Conservation (phyloP, 2,113 vertebrate genomes). For the Lamprotornis superbus region DNA sequence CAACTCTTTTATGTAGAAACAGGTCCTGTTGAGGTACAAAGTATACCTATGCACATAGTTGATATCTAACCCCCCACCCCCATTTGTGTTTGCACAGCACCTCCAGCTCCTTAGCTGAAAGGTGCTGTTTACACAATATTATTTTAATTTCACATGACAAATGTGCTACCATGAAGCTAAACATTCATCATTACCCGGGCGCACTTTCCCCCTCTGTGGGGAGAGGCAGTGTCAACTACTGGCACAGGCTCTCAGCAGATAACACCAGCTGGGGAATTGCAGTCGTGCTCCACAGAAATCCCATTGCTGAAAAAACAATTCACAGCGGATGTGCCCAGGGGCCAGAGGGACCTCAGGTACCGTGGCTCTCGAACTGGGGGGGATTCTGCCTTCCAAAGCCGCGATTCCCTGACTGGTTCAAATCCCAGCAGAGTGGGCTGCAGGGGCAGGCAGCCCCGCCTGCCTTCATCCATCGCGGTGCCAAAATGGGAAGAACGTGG, state of each 20-base stretch:
- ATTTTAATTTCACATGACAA: constrained; percentile 37
- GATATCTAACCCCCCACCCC: neutral
- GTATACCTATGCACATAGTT: neutral
- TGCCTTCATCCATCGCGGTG: constrained; percentile 46
- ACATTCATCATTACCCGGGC: neutral
- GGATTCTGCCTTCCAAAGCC: constrained; percentile 9
- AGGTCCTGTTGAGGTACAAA: neutral
- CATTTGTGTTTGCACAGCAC: neutral
- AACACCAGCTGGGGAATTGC: neutral
- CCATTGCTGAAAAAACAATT: neutral
- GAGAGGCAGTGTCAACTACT: neutral
- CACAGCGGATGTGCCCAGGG: neutral
- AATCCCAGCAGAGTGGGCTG: constrained; percentile 35
- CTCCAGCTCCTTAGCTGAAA: neutral
- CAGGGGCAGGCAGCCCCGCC: constrained; percentile 64
- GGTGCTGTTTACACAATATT: constrained; percentile 1
- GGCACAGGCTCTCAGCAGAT: neutral
- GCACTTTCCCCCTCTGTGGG: neutral
- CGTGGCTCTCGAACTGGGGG: neutral
- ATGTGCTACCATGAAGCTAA: neutral
- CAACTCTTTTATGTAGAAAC: neutral
- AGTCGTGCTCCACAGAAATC: neutral
- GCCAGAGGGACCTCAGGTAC: neutral
- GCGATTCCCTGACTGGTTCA: constrained; percentile 58
- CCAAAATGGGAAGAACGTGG: constrained; percentile 63